Conservation (phyloP, 2,888 invertebrate species). For the Sepiola atlantica region DNA sequence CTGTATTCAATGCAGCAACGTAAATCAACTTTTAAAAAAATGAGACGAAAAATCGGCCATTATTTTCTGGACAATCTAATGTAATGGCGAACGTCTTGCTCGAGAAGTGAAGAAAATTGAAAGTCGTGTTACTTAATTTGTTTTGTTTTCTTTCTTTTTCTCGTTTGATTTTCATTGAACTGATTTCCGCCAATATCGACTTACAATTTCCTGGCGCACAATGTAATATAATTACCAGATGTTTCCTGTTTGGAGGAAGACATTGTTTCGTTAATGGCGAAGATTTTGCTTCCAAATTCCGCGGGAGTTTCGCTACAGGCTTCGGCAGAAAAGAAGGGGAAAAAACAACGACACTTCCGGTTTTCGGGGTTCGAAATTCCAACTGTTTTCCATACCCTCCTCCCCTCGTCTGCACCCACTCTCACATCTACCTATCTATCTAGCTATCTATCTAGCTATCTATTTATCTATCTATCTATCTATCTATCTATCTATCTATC, state of each 20-base stretch:
- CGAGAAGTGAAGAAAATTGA: background rate
- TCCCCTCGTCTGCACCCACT: background rate
- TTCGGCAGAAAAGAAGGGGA: background rate
- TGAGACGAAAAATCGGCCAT: too few relatives aligned
- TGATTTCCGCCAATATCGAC: conserved; percentile 6
- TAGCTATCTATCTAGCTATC: too few relatives aligned
- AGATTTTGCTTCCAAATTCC: background rate
- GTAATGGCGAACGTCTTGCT: background rate
- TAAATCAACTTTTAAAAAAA: too few relatives aligned
- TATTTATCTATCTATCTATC: too few relatives aligned
- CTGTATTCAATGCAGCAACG: too few relatives aligned
- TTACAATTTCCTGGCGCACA: conserved; percentile 20
- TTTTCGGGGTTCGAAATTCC: background rate
- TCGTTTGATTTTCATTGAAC: background rate
- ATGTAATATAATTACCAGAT: background rate
- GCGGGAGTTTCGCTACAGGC: background rate
- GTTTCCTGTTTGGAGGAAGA: conserved; percentile 18
- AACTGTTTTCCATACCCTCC: background rate
- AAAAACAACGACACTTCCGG: background rate
- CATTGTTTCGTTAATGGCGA: background rate
- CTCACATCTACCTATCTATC: too few relatives aligned
- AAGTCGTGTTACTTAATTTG: background rate
- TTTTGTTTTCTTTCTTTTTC: background rate
- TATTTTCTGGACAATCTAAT: too few relatives aligned
- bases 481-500: too few relatives aligned